Conservation (phyloP, 2,113 vertebrate genomes). For the Eolophus roseicapilla region DNA sequence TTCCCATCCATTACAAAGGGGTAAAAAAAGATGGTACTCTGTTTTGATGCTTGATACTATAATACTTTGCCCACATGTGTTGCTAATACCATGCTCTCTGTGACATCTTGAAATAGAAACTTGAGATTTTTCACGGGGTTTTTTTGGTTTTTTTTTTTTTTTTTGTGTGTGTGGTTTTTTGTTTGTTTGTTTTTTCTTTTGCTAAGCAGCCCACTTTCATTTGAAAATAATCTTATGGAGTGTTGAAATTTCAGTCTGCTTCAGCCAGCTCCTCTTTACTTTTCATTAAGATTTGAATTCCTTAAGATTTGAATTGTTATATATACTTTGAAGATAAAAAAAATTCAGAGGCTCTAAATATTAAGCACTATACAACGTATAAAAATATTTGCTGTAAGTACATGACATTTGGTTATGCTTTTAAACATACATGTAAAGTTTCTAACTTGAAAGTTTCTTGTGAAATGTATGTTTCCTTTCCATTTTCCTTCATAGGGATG, state of each 20-base stretch:
- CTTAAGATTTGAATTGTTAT: background rate
- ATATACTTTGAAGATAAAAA: background rate
- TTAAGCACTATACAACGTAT: background rate
- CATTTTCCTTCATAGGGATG: background rate
- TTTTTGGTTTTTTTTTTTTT: background rate
- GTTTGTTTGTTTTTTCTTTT: background rate
- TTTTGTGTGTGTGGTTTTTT: background rate
- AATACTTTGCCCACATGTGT: background rate
- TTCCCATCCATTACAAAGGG: background rate
- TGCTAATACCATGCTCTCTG: background rate
- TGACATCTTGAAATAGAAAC: background rate
- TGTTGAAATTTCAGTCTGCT: background rate
- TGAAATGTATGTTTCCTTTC: background rate
- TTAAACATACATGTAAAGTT: background rate
- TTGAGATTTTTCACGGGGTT: background rate
- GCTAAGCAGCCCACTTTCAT: background rate
- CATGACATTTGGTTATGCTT: background rate
- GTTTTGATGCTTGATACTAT: background rate
- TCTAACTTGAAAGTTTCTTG: background rate
- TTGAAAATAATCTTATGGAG: background rate
- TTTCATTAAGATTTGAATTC: background rate
- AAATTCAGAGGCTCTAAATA: background rate
- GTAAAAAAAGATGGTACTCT: background rate
- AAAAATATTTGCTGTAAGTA: background rate
- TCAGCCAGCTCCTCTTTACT: background rate